Conservation (phyloP, 2,888 invertebrate species). For the Aleiodes testaceus region DNA sequence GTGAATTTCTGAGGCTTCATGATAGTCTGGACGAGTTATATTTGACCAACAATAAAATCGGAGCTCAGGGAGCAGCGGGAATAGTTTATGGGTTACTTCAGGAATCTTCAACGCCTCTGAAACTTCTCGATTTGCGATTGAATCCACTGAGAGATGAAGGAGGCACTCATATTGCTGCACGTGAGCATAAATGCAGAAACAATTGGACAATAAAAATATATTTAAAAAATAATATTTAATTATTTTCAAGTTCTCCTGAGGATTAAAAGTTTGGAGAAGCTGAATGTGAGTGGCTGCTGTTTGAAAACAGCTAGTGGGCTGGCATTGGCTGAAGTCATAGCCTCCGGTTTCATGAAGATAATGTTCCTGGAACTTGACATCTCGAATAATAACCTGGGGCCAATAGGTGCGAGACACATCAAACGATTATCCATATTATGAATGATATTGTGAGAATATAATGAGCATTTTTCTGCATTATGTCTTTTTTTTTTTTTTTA, state of each 20-base stretch:
- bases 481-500: slow-evolving; percentile 21
- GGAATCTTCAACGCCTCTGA: slow-evolving; percentile 71
- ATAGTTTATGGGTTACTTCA: slow-evolving; percentile 75
- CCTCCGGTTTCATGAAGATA: slow-evolving; percentile 55
- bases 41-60: slow-evolving; percentile 77
- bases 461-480: too few relatives aligned
- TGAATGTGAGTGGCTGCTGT: slow-evolving; percentile 64
- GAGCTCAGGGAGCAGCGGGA: slow-evolving; percentile 75
- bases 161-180: slow-evolving; percentile 63
- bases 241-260: slow-evolving; percentile 60
- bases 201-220: too few relatives aligned
- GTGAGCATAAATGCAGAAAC: slow-evolving; percentile 54
- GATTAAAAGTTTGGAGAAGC: slow-evolving; percentile 55
- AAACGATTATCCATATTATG: not conserved
- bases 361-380: slow-evolving; percentile 56
- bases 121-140: slow-evolving; percentile 75
- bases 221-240: too few relatives aligned
- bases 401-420: slow-evolving; percentile 53
- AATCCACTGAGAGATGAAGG: slow-evolving; percentile 79
- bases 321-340: slow-evolving; percentile 59
- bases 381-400: slow-evolving; percentile 64
- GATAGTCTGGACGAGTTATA: slow-evolving; percentile 72
- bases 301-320: slow-evolving; percentile 58
- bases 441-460: not conserved
- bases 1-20: slow-evolving; percentile 70